These are phyloP conservation scores for Thripadectes ignobilis DNA, from an alignment of 2,797 vertebrate species.

Conservation along the genomic window DNA sequence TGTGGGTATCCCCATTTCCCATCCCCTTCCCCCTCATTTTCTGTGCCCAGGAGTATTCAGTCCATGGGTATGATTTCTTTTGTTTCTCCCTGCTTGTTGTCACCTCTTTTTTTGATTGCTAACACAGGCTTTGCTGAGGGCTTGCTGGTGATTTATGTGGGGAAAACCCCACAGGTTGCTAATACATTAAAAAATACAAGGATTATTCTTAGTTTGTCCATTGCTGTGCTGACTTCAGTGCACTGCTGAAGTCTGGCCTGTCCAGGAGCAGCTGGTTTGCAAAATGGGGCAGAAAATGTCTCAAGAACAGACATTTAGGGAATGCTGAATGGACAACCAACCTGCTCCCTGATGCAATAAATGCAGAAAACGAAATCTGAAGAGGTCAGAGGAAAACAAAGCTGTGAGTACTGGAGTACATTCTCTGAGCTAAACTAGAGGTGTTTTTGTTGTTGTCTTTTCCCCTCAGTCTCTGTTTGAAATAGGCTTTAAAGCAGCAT, in stretches of 20 bases:
- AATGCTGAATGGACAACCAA: background rate
- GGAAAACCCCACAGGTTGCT: background rate
- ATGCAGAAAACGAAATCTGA: background rate
- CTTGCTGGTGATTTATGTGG: background rate
- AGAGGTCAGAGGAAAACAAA: background rate
- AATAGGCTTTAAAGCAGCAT: background rate
- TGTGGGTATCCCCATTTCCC: rapidly evolving
- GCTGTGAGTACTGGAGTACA: rapidly evolving
- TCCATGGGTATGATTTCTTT: background rate
- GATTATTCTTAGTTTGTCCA: background rate
- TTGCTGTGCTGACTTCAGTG: background rate
- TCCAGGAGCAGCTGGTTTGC: background rate
- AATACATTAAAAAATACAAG: background rate
- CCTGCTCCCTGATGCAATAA: rapidly evolving
- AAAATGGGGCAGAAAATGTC: background rate
- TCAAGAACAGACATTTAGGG: background rate
- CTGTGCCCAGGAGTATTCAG: background rate
- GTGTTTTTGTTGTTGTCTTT: background rate
- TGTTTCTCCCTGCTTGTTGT: background rate
- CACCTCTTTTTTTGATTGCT: background rate
- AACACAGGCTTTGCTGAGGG: background rate
- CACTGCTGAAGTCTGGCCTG: background rate
- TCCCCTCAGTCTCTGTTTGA: background rate
- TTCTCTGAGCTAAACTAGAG: background rate
- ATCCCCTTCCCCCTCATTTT: background rate